Percentiles rank a stretch among this genome's conserved stretches.
phyloP scores from a whole-genome alignment of 2,888 invertebrate genomes.

The Aphodius sticticus region DNA sequence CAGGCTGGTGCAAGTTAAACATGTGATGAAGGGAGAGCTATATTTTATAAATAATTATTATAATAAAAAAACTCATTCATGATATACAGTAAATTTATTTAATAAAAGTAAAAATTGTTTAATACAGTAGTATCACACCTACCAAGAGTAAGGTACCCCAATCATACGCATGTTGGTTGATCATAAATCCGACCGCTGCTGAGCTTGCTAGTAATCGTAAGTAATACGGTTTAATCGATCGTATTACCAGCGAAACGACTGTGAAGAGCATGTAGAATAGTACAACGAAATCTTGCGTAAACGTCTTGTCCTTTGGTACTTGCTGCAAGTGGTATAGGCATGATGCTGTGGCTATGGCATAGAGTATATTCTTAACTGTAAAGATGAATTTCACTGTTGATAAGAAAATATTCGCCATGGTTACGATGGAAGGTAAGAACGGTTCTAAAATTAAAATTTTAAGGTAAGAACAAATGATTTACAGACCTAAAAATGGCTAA shows the following conservation, averaged over 20 bases:
- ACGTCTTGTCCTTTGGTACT: constrained; percentile 22
- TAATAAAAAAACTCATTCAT: constrained; percentile 73
- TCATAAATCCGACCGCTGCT: constrained; percentile 23
- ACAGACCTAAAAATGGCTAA: background rate
- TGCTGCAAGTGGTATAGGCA: constrained; percentile 25
- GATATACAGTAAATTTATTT: constrained; percentile 72
- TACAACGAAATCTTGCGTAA: constrained; percentile 26
- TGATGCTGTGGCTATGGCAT: constrained; percentile 13
- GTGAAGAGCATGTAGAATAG: constrained; percentile 28
- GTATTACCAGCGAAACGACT: constrained; percentile 19
- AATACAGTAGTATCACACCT: constrained; percentile 28
- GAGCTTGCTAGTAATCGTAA: constrained; percentile 14
- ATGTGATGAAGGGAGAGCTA: too few relatives aligned
- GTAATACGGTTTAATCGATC: constrained; percentile 26
- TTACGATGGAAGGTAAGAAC: background rate
- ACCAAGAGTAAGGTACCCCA: constrained; percentile 30
- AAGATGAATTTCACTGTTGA: constrained; percentile 13
- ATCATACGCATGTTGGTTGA: constrained; percentile 28
- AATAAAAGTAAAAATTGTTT: constrained; percentile 1
- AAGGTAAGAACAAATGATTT: background rate
- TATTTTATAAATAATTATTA: background rate
- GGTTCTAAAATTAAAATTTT: background rate
- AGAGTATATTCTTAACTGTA: constrained; percentile 30
- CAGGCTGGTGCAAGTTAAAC: too few relatives aligned
- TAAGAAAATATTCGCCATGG: background rate